These are phyloP conservation scores for Astyanax mexicanus DNA, from an alignment of 2,797 vertebrate species.

Conservation along the genomic window DNA sequence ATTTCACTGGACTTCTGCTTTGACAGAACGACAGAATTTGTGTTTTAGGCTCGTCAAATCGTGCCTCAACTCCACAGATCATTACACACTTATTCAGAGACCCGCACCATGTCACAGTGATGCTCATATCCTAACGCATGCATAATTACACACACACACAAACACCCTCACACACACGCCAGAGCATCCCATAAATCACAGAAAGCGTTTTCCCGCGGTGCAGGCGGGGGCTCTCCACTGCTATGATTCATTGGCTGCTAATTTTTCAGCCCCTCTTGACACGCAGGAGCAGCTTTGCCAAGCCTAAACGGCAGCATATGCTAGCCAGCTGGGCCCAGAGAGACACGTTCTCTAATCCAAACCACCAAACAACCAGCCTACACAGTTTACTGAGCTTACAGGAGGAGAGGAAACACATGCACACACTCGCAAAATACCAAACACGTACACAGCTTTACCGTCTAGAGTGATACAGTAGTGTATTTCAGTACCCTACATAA, in stretches of 20 bases:
- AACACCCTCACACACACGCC: conserved; percentile 38
- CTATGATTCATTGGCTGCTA: conserved; percentile 81
- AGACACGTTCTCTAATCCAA: conserved; percentile 67
- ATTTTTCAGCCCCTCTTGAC: conserved; percentile 81
- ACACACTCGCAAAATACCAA: too few species aligned
- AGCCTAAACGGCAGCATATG: conserved; percentile 81
- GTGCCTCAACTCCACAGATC: conserved; percentile 28
- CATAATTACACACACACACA: conserved; percentile 39
- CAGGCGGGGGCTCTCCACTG: conserved; percentile 39
- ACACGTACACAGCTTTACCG: too few species aligned
- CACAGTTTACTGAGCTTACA: background rate
- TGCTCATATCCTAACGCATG: background rate
- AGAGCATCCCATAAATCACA: conserved; percentile 77
- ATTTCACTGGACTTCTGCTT: too few species aligned
- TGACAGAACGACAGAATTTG: too few species aligned
- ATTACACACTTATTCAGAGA: conserved; percentile 33
- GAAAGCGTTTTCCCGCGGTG: conserved; percentile 65
- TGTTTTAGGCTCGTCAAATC: conserved; percentile 19
- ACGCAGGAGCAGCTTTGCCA: conserved; percentile 75
- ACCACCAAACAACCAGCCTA: conserved; percentile 62
- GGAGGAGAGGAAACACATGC: background rate
- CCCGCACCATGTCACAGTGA: background rate
- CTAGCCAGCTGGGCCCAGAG: conserved; percentile 73
- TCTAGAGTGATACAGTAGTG: too few species aligned
- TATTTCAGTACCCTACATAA: too few species aligned